Percentiles rank a stretch among this genome's conserved stretches.
These are phyloP conservation scores for Galaxea fascicularis DNA, from an alignment of 92 coral and sea anemone species.

Conservation along the genomic window DNA sequence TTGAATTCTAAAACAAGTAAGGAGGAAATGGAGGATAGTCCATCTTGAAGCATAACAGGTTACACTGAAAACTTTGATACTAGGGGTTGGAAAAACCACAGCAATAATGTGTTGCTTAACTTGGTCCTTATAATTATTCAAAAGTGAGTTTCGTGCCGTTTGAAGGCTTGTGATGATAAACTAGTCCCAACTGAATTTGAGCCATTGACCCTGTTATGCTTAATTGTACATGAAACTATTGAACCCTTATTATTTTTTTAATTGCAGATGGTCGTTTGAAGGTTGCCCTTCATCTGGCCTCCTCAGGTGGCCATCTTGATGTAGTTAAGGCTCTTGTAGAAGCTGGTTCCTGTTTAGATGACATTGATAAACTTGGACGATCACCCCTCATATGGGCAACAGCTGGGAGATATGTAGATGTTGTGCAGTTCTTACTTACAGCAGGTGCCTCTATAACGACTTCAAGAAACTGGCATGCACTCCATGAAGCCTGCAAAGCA, in stretches of 20 bases:
- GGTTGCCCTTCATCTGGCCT: slow-evolving; percentile 86
- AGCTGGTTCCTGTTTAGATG: slow-evolving; percentile 72
- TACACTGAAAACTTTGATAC: too few species aligned
- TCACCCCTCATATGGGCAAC: slow-evolving; percentile 97
- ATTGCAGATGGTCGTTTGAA: slow-evolving; percentile 84
- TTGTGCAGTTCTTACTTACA: slow-evolving; percentile 76
- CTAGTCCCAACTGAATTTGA: too few species aligned
- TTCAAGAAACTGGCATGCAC: slow-evolving; percentile 90
- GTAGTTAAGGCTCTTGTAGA: slow-evolving; percentile 74
- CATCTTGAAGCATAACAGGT: too few species aligned
- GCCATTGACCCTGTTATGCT: neutral
- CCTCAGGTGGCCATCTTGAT: slow-evolving; percentile 82
- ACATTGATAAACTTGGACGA: slow-evolving; percentile 91
- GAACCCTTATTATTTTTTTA: neutral
- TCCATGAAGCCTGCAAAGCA: slow-evolving; percentile 94
- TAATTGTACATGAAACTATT: neutral
- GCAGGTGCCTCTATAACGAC: slow-evolving; percentile 85
- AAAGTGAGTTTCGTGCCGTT: too few species aligned
- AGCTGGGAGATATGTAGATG: slow-evolving; percentile 62
- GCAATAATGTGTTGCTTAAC: too few species aligned
- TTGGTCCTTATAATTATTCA: too few species aligned
- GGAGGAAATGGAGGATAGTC: too few species aligned
- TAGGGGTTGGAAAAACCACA: too few species aligned
- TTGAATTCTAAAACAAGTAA: too few species aligned
- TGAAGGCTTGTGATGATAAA: too few species aligned